phyloP scores from a whole-genome alignment of 23 tunicate genomes.

The Trididemnum clinides region DNA sequence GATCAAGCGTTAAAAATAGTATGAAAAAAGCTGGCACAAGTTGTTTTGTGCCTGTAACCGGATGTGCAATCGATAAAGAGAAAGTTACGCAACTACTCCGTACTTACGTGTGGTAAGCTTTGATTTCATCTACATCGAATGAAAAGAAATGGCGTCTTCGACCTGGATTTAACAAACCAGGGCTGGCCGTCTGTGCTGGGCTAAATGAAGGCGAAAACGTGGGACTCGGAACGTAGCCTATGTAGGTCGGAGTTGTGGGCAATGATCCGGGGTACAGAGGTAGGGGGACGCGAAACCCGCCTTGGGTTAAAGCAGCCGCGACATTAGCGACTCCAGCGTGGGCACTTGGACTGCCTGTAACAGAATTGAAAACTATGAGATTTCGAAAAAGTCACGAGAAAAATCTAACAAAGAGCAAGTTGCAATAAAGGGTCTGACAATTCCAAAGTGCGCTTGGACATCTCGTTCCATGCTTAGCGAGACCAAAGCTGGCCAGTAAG shows the following conservation, averaged over 20 bases:
- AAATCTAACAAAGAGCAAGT: neutral
- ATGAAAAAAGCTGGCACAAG: neutral
- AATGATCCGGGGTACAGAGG: constrained; percentile 91
- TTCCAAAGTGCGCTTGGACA: no score
- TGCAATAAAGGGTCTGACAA: neutral
- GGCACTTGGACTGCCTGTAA: constrained; percentile 57
- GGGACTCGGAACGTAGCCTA: constrained; percentile 84
- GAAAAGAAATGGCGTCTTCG: constrained; percentile 62
- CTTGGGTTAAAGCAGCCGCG: constrained; percentile 38
- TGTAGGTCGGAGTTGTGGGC: constrained; percentile 96
- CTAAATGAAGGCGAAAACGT: constrained; percentile 82
- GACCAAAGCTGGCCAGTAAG: no score
- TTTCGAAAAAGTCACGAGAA: neutral
- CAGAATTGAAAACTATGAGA: no score
- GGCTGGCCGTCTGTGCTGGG: constrained; percentile 87
- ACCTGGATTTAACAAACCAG: constrained; percentile 62
- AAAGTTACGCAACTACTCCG: neutral
- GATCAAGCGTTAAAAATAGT: neutral
- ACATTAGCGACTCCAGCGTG: neutral
- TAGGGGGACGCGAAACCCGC: constrained; percentile 72
- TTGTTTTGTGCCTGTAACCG: neutral
- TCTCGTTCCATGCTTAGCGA: no score
- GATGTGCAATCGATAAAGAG: no score
- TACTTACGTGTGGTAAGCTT: constrained; percentile 89
- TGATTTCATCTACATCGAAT: constrained; percentile 92